These are phyloP conservation scores for Porites lobata DNA, from an alignment of 92 coral and sea anemone species.

Conservation along the genomic window DNA sequence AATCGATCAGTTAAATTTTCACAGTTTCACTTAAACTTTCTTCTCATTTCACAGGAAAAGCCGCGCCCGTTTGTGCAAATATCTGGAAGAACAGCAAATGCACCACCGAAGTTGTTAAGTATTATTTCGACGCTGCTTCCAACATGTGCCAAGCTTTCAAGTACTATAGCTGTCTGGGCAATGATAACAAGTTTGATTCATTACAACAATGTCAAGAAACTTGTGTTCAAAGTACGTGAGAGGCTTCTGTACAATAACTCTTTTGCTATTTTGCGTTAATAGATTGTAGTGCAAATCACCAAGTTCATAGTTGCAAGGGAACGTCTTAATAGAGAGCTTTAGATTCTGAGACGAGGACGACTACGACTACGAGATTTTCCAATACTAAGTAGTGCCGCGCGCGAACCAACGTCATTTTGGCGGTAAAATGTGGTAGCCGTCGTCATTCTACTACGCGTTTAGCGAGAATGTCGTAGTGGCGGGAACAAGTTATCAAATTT, in stretches of 20 bases:
- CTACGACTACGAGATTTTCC: no score
- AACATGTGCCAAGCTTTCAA: slow-evolving; percentile 70
- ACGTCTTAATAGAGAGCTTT: no score
- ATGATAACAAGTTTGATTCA: slow-evolving; percentile 78
- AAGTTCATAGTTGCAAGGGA: background rate
- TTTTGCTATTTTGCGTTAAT: background rate
- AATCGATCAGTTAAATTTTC: no score
- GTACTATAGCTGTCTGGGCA: slow-evolving; percentile 88
- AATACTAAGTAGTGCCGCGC: no score
- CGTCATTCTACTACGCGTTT: no score
- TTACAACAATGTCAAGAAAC: slow-evolving; percentile 62
- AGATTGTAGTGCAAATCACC: background rate
- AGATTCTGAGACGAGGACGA: no score
- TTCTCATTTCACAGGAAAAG: slow-evolving; percentile 22
- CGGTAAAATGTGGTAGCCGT: no score
- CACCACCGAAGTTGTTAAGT: slow-evolving; percentile 66
- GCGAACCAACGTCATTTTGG: no score
- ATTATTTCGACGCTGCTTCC: slow-evolving; percentile 68
- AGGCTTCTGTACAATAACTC: background rate
- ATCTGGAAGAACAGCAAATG: slow-evolving; percentile 85
- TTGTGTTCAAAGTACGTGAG: slow-evolving; percentile 54
- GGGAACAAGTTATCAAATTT: no score
- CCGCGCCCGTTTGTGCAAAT: slow-evolving; percentile 54
- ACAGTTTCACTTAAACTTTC: background rate
- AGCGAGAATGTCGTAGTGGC: no score